Conservation (phyloP, 2,113 vertebrate genomes). For the Syngnathus scovelli region DNA sequence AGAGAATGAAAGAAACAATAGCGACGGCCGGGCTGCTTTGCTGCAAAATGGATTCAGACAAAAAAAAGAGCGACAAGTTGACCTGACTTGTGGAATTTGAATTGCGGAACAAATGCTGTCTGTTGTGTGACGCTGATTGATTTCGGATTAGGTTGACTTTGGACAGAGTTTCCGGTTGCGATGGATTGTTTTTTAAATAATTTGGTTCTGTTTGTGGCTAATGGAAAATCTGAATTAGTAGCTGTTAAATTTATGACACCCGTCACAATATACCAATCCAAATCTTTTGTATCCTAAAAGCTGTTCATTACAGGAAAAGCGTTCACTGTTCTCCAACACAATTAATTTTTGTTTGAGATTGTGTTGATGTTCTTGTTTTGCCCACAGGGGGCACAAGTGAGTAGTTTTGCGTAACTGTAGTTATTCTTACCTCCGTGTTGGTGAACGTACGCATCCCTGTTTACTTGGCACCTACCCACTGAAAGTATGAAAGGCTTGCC, state of each 20-base stretch:
- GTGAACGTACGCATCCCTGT: conserved; percentile 37
- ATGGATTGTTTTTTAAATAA: not conserved
- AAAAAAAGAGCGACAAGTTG: conserved; percentile 14
- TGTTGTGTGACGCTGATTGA: not conserved
- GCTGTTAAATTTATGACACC: too few relatives aligned
- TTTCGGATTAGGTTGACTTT: not conserved
- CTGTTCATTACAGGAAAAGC: too few relatives aligned
- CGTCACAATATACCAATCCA: too few relatives aligned
- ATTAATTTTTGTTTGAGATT: not conserved
- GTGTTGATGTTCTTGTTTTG: not conserved
- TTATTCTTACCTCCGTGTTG: not conserved
- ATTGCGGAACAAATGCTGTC: not conserved
- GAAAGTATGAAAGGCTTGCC: conserved; percentile 53
- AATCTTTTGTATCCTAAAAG: too few relatives aligned
- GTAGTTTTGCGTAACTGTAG: not conserved
- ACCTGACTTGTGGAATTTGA: not conserved
- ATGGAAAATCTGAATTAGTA: too few relatives aligned
- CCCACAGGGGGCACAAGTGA: not conserved
- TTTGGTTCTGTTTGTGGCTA: not conserved
- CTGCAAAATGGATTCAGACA: conserved; percentile 43
- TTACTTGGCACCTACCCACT: conserved; percentile 50
- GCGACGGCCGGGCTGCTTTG: conserved; percentile 49
- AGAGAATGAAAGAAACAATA: conserved; percentile 61
- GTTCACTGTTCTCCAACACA: too few relatives aligned
- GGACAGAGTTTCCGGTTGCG: not conserved